phyloP scores from a whole-genome alignment of 2,797 vertebrate genomes.

The Nyctalus aviator region DNA sequence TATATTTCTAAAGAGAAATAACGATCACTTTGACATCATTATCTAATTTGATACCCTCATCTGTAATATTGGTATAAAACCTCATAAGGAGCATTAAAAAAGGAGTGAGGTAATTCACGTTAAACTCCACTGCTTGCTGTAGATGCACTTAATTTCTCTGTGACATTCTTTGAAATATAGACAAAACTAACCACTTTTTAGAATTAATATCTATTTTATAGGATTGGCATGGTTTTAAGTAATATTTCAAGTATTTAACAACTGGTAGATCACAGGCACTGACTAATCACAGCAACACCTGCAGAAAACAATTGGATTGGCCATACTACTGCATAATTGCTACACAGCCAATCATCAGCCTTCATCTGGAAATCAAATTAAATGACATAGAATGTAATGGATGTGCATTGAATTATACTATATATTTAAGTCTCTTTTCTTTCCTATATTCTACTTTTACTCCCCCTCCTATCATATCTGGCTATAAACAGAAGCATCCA shows the following conservation, averaged over 20 bases:
- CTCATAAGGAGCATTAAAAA: background rate
- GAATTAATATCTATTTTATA: background rate
- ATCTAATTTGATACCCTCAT: background rate
- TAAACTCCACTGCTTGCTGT: background rate
- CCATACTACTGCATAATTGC: background rate
- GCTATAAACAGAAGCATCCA: background rate
- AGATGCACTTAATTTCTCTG: background rate
- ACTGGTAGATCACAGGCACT: background rate
- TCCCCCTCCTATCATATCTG: background rate
- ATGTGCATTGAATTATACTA: background rate
- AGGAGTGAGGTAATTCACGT: background rate
- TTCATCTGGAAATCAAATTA: slow-evolving; percentile 29
- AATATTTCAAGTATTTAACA: background rate
- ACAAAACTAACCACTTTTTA: background rate
- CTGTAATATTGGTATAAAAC: background rate
- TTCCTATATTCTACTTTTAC: background rate
- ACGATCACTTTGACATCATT: background rate
- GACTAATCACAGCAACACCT: background rate
- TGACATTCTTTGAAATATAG: background rate
- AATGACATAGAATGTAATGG: background rate
- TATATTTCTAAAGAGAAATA: slow-evolving; percentile 17
- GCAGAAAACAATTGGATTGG: background rate
- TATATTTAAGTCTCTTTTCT: background rate
- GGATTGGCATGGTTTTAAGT: background rate
- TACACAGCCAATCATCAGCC: background rate